Evolutionary conservation across 2,113 vertebrate species (phyloP).

Genomic region (Protobothrops flavoviridis): DNA sequence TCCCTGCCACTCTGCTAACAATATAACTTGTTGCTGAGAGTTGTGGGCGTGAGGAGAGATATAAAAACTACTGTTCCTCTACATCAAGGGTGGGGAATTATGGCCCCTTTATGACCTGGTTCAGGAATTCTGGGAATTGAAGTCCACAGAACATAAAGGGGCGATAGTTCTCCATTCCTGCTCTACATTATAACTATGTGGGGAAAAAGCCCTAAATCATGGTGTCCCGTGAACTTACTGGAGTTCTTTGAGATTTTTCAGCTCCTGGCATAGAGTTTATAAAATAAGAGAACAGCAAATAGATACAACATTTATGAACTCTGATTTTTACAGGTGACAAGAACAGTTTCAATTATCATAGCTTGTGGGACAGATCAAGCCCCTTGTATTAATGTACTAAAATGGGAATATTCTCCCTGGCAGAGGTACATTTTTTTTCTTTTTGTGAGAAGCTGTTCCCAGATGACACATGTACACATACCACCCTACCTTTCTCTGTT

Average conservation of each 20-base stretch:
- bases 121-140: neutral
- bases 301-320: slow-evolving; percentile 11
- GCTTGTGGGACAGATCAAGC: neutral
- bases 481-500: neutral
- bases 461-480: neutral
- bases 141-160: neutral
- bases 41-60: neutral
- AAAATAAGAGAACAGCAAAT: neutral
- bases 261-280: neutral
- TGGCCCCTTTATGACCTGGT: neutral
- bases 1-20: neutral
- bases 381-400: neutral
- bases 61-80: neutral
- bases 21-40: neutral
- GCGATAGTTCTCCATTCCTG: no score
- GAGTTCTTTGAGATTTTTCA: neutral
- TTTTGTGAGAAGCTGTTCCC: neutral
- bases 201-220: neutral
- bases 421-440: neutral
- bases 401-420: neutral
- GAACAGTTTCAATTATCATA: neutral
- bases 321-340: neutral
- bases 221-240: neutral
- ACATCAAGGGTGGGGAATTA: neutral
- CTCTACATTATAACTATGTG: neutral